Evolutionary conservation across 1,140 invertebrate species (phyloP).

Genomic region (Episyrphus balteatus): DNA sequence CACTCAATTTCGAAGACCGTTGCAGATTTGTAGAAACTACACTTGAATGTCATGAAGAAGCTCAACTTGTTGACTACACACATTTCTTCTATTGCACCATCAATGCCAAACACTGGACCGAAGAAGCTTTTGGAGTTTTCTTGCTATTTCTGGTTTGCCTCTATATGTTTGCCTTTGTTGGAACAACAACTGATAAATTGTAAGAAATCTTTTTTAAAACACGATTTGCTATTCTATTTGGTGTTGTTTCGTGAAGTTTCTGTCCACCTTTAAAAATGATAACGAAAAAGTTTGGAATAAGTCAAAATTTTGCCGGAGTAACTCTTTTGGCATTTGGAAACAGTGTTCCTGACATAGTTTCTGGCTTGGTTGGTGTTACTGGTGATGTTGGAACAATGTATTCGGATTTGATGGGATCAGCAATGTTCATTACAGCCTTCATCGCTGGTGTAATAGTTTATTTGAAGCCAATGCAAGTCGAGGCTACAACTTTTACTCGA

Average conservation of each 20-base stretch:
- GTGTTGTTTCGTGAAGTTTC: conserved; percentile 39
- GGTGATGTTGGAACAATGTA: conserved; percentile 36
- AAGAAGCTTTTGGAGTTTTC: too few relatives aligned
- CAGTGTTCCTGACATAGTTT: conserved; percentile 63
- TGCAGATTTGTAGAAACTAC: too few relatives aligned
- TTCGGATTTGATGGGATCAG: conserved; percentile 45
- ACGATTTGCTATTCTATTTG: neutral
- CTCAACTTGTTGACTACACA: too few relatives aligned
- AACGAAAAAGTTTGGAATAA: conserved; percentile 47
- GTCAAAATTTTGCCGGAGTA: conserved; percentile 62
- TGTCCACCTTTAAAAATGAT: conserved; percentile 54
- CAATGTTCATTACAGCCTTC: conserved; percentile 56
- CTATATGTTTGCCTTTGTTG: too few relatives aligned
- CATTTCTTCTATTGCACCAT: too few relatives aligned
- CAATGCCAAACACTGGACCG: too few relatives aligned
- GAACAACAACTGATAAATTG: too few relatives aligned
- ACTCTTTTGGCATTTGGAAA: conserved; percentile 67
- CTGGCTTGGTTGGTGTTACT: conserved; percentile 44
- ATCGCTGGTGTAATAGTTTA: conserved; percentile 52
- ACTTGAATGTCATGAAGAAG: too few relatives aligned
- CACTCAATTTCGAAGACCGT: too few relatives aligned
- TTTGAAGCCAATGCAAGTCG: conserved; percentile 46
- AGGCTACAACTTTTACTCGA: conserved; percentile 49
- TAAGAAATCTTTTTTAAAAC: too few relatives aligned
- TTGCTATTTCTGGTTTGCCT: too few relatives aligned